Percentiles rank a stretch among this genome's conserved stretches.
Evolutionary conservation across 2,797 vertebrate species (phyloP).

Genomic region (Myioborus miniatus): DNA sequence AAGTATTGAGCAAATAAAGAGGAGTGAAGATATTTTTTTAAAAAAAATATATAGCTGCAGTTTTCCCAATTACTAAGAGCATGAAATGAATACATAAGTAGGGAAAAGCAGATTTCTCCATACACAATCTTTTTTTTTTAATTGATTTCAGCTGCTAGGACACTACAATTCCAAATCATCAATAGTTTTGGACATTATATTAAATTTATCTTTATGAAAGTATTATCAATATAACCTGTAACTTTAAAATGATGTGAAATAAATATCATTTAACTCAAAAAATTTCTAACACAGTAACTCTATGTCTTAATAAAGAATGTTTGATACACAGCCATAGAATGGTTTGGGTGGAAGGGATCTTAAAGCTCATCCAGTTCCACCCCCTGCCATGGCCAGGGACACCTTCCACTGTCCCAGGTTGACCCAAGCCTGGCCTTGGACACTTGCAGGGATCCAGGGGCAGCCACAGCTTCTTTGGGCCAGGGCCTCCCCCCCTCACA

Average conservation of each 20-base stretch:
- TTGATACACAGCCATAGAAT: neutral
- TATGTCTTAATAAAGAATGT: neutral
- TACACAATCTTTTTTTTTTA: neutral
- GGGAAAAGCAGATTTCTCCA: neutral
- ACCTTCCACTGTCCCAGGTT: accelerated
- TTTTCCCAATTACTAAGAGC: neutral
- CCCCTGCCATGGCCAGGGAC: neutral
- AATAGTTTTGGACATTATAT: neutral
- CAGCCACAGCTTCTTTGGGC: neutral
- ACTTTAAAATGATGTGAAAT: neutral
- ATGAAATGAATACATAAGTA: neutral
- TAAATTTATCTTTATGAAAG: neutral
- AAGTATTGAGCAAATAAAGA: neutral
- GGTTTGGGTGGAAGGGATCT: neutral
- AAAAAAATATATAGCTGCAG: neutral
- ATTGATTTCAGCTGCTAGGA: neutral
- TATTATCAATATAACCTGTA: neutral
- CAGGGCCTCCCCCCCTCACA: neutral
- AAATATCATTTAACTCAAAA: neutral
- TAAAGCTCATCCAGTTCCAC: accelerated
- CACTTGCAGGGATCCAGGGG: neutral
- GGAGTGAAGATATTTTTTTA: neutral
- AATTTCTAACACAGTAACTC: neutral
- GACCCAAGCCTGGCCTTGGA: neutral
- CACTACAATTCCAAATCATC: neutral